Conservation (phyloP, 2,113 vertebrate genomes). For the Melanocharis versteri region DNA sequence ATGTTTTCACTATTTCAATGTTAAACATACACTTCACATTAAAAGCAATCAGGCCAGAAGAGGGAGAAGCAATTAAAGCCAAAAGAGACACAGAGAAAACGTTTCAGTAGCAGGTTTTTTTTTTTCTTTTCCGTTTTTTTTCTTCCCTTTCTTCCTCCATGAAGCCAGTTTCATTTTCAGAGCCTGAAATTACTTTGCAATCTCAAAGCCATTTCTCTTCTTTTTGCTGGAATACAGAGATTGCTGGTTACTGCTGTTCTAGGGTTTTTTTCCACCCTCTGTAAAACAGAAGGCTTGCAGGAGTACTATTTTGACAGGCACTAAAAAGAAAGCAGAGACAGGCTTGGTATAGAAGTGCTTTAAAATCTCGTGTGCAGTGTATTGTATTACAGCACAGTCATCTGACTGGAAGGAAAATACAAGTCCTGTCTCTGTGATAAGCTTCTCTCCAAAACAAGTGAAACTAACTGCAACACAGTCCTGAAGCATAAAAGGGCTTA, state of each 20-base stretch:
- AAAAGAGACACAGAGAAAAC: background rate
- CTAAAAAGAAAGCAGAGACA: background rate
- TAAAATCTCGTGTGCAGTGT: background rate
- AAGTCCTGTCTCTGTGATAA: background rate
- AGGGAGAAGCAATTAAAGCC: background rate
- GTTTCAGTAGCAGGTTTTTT: background rate
- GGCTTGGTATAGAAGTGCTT: background rate
- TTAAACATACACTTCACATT: background rate
- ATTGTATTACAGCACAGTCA: background rate
- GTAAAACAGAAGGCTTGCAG: constrained; percentile 15
- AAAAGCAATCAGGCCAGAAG: background rate
- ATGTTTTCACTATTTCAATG: background rate
- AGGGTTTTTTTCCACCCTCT: background rate
- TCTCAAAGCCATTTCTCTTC: background rate
- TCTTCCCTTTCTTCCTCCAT: background rate
- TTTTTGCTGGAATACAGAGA: constrained; percentile 2
- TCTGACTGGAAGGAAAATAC: background rate
- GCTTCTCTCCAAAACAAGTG: background rate
- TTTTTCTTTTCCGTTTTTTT: background rate
- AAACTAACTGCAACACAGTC: background rate
- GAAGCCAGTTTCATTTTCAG: background rate
- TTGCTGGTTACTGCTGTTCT: background rate
- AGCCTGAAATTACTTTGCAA: background rate
- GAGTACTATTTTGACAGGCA: background rate
- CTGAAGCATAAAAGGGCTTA: background rate